Percentiles rank a stretch among this genome's conserved stretches.
phyloP scores from a whole-genome alignment of 92 coral and sea anemone genomes.

The Zoanthus sociatus region DNA sequence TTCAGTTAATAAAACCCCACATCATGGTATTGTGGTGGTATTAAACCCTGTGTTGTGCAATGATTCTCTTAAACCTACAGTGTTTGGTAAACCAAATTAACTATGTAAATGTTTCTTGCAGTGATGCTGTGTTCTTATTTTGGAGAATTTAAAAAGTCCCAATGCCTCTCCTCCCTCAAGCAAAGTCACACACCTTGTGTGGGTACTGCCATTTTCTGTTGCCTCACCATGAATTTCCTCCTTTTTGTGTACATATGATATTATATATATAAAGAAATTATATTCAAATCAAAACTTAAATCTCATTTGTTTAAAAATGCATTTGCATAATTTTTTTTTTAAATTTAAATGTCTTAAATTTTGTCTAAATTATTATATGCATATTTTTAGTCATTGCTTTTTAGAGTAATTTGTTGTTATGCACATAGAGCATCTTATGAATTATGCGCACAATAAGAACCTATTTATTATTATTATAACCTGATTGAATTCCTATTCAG shows the following conservation, averaged over 20 bases:
- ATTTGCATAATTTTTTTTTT: background rate
- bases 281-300: too few relatives aligned
- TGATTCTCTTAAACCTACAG: slow-evolving; percentile 13
- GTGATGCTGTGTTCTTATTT: slow-evolving; percentile 12
- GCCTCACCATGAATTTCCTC: slow-evolving; percentile 17
- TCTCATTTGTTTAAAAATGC: too few relatives aligned
- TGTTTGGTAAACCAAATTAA: slow-evolving; percentile 1
- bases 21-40: background rate
- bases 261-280: background rate
- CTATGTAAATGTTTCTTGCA: slow-evolving; percentile 4
- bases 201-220: slow-evolving; percentile 17
- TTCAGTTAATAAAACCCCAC: slow-evolving; percentile 4
- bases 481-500: slow-evolving; percentile 3
- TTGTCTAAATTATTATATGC: too few relatives aligned
- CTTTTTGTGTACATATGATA: slow-evolving; percentile 8
- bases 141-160: background rate
- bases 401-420: background rate
- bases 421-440: background rate
- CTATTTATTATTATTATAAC: background rate
- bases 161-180: slow-evolving; percentile 5
- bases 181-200: slow-evolving; percentile 22
- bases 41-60: slow-evolving; percentile 6
- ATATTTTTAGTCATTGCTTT: too few relatives aligned
- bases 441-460: too few relatives aligned
- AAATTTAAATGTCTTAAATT: background rate